A percentile compares a stretch with the other conserved stretches of the same genome.
These are phyloP conservation scores for Drosophila insularis DNA, from an alignment of 1,140 invertebrate species.

Conservation along the genomic window DNA sequence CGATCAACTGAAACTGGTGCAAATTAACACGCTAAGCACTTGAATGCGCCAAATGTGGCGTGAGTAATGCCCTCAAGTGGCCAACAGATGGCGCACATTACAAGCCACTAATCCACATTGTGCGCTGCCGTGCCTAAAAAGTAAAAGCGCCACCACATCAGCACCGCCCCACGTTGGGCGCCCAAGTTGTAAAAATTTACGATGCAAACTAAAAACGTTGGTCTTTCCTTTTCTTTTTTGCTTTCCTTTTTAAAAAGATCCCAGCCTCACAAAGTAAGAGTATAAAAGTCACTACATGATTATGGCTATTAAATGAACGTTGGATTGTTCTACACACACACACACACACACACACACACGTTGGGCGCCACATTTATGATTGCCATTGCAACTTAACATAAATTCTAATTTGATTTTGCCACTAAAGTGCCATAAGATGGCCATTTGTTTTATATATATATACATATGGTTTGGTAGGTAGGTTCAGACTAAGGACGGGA, in stretches of 20 bases:
- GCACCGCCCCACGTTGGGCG: not conserved
- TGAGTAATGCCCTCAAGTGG: slow-evolving; percentile 79
- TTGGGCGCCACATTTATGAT: slow-evolving; percentile 69
- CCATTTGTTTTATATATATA: slow-evolving; percentile 52
- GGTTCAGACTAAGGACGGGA: not conserved
- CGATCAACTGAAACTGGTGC: slow-evolving; percentile 46
- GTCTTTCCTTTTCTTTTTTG: not conserved
- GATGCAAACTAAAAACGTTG: slow-evolving; percentile 61
- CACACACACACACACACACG: not conserved
- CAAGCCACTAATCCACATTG: slow-evolving; percentile 64
- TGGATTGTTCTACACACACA: not conserved
- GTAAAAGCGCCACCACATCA: not conserved
- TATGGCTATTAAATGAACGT: slow-evolving; percentile 58
- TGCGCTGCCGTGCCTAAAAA: slow-evolving; percentile 17
- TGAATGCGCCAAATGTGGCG: slow-evolving; percentile 78
- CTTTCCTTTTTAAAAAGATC: not conserved
- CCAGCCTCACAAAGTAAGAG: not conserved
- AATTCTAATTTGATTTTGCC: slow-evolving; percentile 82
- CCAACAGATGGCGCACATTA: slow-evolving; percentile 72
- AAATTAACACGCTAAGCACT: slow-evolving; percentile 80
- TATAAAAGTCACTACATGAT: slow-evolving; percentile 35
- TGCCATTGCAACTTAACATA: slow-evolving; percentile 72
- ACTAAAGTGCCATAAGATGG: slow-evolving; percentile 80
- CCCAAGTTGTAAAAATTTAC: slow-evolving; percentile 50
- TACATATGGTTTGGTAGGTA: slow-evolving; percentile 11